A percentile compares a stretch with the other conserved stretches of the same genome.
These are phyloP conservation scores for Sander lucioperca DNA, from an alignment of 2,113 vertebrate species.

Conservation along the genomic window DNA sequence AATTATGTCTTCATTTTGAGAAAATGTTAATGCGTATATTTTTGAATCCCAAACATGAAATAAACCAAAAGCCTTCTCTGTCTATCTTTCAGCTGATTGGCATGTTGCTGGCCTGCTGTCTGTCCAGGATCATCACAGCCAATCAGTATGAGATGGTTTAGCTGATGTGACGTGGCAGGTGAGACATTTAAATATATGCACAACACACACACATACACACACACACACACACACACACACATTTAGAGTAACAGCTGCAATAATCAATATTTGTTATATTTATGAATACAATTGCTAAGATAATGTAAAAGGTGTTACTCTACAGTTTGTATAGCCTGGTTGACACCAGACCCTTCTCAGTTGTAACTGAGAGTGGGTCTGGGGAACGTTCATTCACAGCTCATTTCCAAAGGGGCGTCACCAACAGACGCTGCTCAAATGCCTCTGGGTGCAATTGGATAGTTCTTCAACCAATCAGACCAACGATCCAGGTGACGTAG, in stretches of 20 bases:
- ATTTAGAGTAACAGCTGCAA: background rate
- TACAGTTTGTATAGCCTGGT: too few species aligned
- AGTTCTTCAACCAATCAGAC: too few species aligned
- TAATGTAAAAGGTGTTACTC: background rate
- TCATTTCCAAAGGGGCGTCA: too few species aligned
- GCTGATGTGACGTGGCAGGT: slow-evolving; percentile 84
- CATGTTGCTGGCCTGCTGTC: slow-evolving; percentile 98
- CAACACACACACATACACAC: slow-evolving; percentile 4
- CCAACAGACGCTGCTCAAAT: too few species aligned
- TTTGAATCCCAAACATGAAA: background rate
- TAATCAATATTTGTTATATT: background rate
- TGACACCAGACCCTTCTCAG: too few species aligned
- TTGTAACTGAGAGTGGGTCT: too few species aligned
- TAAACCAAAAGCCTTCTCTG: background rate
- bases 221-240: slow-evolving; percentile 1
- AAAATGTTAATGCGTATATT: background rate
- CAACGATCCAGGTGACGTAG: too few species aligned
- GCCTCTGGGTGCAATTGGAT: too few species aligned
- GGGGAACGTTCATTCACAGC: too few species aligned
- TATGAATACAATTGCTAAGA: background rate
- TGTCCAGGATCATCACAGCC: slow-evolving; percentile 99
- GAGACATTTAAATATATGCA: slow-evolving; percentile 27
- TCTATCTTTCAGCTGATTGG: slow-evolving; percentile 91
- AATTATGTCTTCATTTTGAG: background rate
- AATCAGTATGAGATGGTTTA: slow-evolving; percentile 99